These are phyloP conservation scores for Yponomeuta cagnagella DNA, from an alignment of 2,888 invertebrate species.

Conservation along the genomic window DNA sequence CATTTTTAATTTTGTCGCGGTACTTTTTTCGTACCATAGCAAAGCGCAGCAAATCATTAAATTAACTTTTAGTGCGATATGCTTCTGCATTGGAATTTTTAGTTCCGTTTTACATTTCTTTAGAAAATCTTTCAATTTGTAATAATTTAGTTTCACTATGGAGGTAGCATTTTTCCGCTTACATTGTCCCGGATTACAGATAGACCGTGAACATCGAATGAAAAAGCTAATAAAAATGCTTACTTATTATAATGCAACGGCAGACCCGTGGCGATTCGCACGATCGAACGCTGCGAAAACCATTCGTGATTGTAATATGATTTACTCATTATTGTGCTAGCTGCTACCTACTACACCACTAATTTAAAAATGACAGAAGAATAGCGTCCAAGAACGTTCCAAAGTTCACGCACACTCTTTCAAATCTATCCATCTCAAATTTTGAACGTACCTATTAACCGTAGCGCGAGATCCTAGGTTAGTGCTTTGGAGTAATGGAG, in stretches of 20 bases:
- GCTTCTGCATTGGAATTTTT: not conserved
- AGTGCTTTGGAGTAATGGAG: too few species aligned
- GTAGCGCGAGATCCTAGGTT: too few species aligned
- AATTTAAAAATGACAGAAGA: too few species aligned
- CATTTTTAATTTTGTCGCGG: not conserved
- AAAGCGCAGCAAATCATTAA: not conserved
- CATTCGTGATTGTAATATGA: constrained; percentile 4
- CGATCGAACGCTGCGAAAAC: constrained; percentile 11
- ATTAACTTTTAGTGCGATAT: not conserved
- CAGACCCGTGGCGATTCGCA: constrained; percentile 1
- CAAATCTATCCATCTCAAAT: too few species aligned
- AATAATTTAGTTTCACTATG: not conserved
- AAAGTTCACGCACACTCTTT: too few species aligned
- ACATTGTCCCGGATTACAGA: constrained; percentile 10
- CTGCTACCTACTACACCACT: not conserved
- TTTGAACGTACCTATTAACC: too few species aligned
- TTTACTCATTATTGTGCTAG: not conserved
- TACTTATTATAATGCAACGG: not conserved
- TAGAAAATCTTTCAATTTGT: not conserved
- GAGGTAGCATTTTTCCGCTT: not conserved
- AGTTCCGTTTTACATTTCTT: not conserved
- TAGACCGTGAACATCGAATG: constrained; percentile 5
- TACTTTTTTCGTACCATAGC: not conserved
- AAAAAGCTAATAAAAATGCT: not conserved
- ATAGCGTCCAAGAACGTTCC: too few species aligned